Base-by-base conservation (phyloP, 2,888 invertebrate species). In the Operophtera brumata region DNA sequence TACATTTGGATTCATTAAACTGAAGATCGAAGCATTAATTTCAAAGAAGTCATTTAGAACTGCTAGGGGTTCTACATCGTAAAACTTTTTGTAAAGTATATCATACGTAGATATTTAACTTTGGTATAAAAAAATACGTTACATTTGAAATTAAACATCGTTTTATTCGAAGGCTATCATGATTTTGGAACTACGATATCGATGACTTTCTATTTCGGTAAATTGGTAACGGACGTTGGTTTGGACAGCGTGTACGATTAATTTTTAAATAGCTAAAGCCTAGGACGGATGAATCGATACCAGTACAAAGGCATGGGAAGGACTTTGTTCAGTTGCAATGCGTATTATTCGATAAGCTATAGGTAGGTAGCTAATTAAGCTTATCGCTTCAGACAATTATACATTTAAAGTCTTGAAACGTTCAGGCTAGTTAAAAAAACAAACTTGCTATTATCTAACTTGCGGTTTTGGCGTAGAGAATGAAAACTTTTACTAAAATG, bases 251-350 rank as follows among this genome's bases (percentile, higher is more conserved):
- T 75, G 83, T 73, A 34, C 74, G 75, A 84, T 89, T 82, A 86
- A 86, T 87, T 82, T 86, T 87, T 87, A 80, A 88, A 84, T 80
- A 83, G 80, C 78, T 69, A 75, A 76, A 78, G 79, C 80, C 76
- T 75, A 82, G 88, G 87, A 88, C 88, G 87, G 86, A 86, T 74
- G 72, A 82, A 86, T 89, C 87, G 76, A 88, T 89, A 88, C 76
- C 74, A 73, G 32, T 74, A 75, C 64, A 64, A 71, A 74, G 71
- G 75, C 69, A 78, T 73, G 78, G 79, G 77, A 78, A 79, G 79
- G 78, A 78, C 77, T 82, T 63, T 61, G 59, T 59, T 68, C 61
- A 67, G 64, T 70, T 61, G 69, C 64, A 65, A 57, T 58, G 61
- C 62, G 59, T 58, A 6, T 36, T 46, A 49, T 36, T 56, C 13